These are phyloP conservation scores for Dipodomys merriami DNA, from an alignment of 2,113 vertebrate species.

Conservation along the genomic window DNA sequence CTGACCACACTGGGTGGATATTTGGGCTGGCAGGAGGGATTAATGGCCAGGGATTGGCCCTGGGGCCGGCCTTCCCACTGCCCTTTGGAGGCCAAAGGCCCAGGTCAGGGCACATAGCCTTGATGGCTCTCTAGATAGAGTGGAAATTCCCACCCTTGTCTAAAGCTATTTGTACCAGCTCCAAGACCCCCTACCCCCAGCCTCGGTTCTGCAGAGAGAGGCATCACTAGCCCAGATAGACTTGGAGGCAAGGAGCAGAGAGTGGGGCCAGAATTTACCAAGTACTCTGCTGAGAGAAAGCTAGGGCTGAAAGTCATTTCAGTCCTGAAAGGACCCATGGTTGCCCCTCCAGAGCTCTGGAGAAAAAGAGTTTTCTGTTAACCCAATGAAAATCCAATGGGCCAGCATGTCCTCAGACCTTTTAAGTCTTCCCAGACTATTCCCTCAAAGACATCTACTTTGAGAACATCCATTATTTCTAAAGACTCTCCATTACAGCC, in stretches of 20 bases:
- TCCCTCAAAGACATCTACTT: not conserved
- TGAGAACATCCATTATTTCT: constrained; percentile 12
- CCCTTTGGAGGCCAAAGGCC: constrained; percentile 99
- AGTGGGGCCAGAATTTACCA: not conserved
- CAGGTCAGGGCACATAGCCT: constrained; percentile 92
- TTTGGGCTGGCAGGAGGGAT: constrained; percentile 93
- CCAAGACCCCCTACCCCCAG: constrained; percentile 81
- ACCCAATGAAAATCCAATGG: not conserved
- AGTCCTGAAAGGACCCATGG: not conserved
- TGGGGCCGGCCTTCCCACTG: constrained; percentile 88
- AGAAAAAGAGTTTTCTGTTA: not conserved
- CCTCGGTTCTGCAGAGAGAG: not conserved
- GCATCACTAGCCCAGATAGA: constrained; percentile 26
- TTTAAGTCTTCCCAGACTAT: not conserved
- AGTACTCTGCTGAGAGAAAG: not conserved
- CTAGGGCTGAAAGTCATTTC: not conserved
- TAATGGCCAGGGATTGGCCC: constrained; percentile 92
- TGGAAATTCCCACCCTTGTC: constrained; percentile 98
- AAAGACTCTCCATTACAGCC: not conserved
- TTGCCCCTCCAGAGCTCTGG: not conserved
- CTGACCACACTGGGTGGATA: constrained; percentile 84
- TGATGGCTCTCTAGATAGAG: constrained; percentile 91
- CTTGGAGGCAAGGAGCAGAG: constrained; percentile 27
- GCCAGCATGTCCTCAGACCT: not conserved
- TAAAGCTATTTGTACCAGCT: constrained; percentile 95